Evolutionary conservation across 2,113 vertebrate genomes (phyloP), one percentile per base, ranked within the genome.

Genomic region (Xerus inauris): DNA sequence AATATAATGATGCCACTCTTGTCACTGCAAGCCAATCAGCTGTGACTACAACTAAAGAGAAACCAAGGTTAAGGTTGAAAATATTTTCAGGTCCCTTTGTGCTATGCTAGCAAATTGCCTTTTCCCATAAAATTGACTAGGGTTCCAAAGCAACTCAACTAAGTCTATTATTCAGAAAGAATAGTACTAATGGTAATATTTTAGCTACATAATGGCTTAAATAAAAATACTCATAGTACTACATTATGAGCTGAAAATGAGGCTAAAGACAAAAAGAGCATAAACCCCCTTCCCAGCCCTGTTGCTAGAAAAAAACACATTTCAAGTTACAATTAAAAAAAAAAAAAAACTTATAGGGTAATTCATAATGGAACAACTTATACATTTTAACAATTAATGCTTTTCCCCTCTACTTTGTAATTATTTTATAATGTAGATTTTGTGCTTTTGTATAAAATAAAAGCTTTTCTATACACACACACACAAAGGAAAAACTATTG

Each of bases 121-220:
- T 96, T 93, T 73, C 71, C 92, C 88, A 84, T 94, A 92, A 96
- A 94, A 90, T 40, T 83, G 76, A 35, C 35, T 49, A 47, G 42
- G 24, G 24, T 95, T 84, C 69, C 80, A 71, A 81, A 83, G 65
- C 24, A 90, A 90, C 42, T 57, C 54, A 95, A 87, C 76, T 84
- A 94, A 86, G 75, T 13, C 49, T 67, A 69, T 73, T 67, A 91
- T n/a, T 65, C 24, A 54, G 24, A 91, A 89, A 81, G 30, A 59
- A 83, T 20, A 32, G 28, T 35, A 89, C 38, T 87, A 85, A 81
- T 8, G 40, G n/a, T 17, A 76, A 54, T 45, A 91, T 73, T 93
- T 88, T 62, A 92, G 76, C 65, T 57, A 75, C 7, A 69, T 69
- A 83, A 82, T 67, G n/a, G 57, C 42, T 64, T 92, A 94, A 92